Evolutionary conservation across 2,113 vertebrate genomes (phyloP), one percentile per base, ranked within the genome.

Genomic region (Dasyprocta punctata): DNA sequence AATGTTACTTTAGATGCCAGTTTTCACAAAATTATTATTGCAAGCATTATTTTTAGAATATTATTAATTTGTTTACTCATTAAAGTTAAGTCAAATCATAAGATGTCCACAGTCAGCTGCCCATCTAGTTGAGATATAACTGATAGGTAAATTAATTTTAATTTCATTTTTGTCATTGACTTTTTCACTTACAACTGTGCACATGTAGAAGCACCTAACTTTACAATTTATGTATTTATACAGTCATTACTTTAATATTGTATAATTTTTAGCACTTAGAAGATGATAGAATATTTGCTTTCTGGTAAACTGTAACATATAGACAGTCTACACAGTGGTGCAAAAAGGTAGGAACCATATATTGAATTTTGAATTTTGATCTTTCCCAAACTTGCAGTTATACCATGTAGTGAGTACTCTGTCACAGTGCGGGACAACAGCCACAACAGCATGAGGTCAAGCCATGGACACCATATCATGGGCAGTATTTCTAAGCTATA

Each of bases 1-100:
- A 95, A 60, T 65, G 30, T 52, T 91, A n/a, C 26, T 91, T 93
- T 22, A 14, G 67, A 75, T 90, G 69, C 11, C n/a, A 88, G 2
- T 95, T 93, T 65, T 91, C 88, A 73, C 33, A 77, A 60, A 77
- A 85, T 78, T 41, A 69, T 81, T 81, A 78, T 92, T 96, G 60
- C 58, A 47, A 56, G 81, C 26, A 67, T 61, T 67, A 60, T 93
- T 87, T 85, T 63, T 71, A 88, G 22, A 47, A 78, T 54, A 71
- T 24, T 19, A 3, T 33, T 58, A 8, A 36, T 71, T 52, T 58
- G 36, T 33, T 36, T 75, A 49, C 33, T 41, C 82, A 47, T 56
- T 93, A 78, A 94, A 77, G 11, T 28, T 83, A 86, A 86, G 20
- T 71, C 52, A 86, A 61, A 77, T 33, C n/a, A 54, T 65, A 87